These are phyloP conservation scores for Dicaeum eximium DNA, from an alignment of 2,113 vertebrate genomes.

Conservation along the genomic window DNA sequence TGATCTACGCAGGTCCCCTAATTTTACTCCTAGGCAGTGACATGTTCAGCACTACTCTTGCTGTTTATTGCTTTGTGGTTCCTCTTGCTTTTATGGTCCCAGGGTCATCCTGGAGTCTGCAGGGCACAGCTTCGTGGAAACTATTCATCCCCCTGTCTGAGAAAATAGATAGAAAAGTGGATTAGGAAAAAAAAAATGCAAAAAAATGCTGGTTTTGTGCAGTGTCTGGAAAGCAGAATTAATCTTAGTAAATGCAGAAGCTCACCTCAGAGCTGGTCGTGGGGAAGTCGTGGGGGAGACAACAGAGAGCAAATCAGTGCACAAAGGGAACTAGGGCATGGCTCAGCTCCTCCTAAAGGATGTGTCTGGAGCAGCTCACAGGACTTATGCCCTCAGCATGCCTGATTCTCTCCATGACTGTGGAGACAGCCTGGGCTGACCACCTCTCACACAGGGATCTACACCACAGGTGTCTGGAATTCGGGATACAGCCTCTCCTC, in stretches of 20 bases:
- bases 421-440: neutral
- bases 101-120: neutral
- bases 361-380: neutral
- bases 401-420: neutral
- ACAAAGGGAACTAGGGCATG: neutral
- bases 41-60: neutral
- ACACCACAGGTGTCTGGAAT: rapidly evolving
- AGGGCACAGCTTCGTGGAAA: neutral
- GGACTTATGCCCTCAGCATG: rapidly evolving
- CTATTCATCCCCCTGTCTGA: neutral
- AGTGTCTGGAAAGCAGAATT: neutral
- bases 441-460: neutral
- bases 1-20: neutral
- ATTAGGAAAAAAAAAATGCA: neutral
- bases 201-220: neutral
- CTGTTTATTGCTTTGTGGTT: neutral
- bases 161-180: neutral
- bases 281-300: neutral
- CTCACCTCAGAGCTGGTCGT: neutral
- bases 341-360: neutral
- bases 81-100: neutral
- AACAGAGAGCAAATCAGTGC: rapidly evolving
- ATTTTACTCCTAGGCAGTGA: neutral
- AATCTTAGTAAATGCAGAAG: neutral
- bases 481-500: neutral